phyloP scores from a whole-genome alignment of 2,113 vertebrate genomes.

The Lates calcarifer region DNA sequence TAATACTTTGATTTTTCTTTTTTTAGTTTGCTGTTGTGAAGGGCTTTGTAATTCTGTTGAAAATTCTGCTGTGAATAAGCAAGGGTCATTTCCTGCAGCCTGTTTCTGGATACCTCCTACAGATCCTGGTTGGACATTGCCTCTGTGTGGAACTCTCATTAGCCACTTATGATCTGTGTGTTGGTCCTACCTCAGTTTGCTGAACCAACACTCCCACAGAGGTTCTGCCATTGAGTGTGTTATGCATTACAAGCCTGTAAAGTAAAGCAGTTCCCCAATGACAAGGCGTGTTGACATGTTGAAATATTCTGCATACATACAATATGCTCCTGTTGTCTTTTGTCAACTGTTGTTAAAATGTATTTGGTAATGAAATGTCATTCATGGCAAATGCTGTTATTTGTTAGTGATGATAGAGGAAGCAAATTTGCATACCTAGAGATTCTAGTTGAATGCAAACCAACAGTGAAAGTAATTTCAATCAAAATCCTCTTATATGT shows the following conservation, averaged over 20 bases:
- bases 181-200: conserved; percentile 12
- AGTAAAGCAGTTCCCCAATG: background rate
- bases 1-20: background rate
- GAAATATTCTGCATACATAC: conserved; percentile 11
- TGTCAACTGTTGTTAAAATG: conserved; percentile 12
- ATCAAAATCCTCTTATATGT: conserved; percentile 42
- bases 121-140: background rate
- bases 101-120: conserved; percentile 3
- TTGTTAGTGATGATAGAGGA: background rate
- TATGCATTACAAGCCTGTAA: conserved; percentile 8
- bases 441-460: conserved; percentile 12
- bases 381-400: conserved; percentile 1
- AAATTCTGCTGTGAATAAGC: background rate
- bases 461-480: conserved; percentile 28
- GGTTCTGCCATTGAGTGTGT: conserved; percentile 1
- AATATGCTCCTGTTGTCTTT: background rate
- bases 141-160: conserved; percentile 4
- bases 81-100: background rate
- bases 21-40: background rate
- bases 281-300: conserved; percentile 3
- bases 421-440: background rate
- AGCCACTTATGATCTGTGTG: background rate
- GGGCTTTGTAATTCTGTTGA: background rate
- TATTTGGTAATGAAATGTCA: conserved; percentile 36
- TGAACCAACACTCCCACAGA: conserved; percentile 21